Percentiles rank a stretch among this genome's conserved stretches.
Conservation (phyloP, 1,140 invertebrate species). For the Brachionus plicatilis region DNA sequence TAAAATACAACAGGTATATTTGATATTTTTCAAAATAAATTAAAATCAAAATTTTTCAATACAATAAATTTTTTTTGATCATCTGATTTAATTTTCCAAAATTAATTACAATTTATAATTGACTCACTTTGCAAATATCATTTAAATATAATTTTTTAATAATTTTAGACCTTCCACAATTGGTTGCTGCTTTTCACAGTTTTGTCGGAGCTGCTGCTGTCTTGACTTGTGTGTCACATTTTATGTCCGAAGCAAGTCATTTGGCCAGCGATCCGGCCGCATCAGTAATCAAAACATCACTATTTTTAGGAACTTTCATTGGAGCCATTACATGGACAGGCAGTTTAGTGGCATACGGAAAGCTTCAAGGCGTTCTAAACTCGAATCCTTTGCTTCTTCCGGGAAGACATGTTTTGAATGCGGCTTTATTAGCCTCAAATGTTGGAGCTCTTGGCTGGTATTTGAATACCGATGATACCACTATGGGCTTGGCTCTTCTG, state of each 20-base stretch:
- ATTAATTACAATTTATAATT: no score
- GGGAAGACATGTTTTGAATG: conserved; percentile 73
- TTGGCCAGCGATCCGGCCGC: conserved; percentile 76
- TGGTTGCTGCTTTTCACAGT: conserved; percentile 82
- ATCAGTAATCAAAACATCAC: conserved; percentile 74
- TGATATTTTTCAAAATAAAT: no score
- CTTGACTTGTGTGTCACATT: conserved; percentile 73
- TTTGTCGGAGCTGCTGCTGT: conserved; percentile 80
- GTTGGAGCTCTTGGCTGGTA: conserved; percentile 67
- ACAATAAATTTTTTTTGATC: no score
- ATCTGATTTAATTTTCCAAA: no score
- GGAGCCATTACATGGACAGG: conserved; percentile 77
- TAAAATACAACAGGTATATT: no score
- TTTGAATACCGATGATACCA: conserved; percentile 63
- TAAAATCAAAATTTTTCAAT: no score
- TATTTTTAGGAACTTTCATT: conserved; percentile 82
- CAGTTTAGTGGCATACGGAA: conserved; percentile 81
- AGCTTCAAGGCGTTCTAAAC: conserved; percentile 73
- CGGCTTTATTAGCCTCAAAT: conserved; percentile 64
- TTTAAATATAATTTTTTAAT: background rate
- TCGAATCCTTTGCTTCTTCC: conserved; percentile 73
- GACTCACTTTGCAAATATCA: no score
- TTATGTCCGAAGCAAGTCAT: conserved; percentile 72
- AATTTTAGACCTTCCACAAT: conserved; percentile 69
- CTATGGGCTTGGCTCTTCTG: conserved; percentile 64